These are phyloP conservation scores for Corythornis madagascariensis DNA, from an alignment of 2,113 vertebrate species.

Conservation along the genomic window DNA sequence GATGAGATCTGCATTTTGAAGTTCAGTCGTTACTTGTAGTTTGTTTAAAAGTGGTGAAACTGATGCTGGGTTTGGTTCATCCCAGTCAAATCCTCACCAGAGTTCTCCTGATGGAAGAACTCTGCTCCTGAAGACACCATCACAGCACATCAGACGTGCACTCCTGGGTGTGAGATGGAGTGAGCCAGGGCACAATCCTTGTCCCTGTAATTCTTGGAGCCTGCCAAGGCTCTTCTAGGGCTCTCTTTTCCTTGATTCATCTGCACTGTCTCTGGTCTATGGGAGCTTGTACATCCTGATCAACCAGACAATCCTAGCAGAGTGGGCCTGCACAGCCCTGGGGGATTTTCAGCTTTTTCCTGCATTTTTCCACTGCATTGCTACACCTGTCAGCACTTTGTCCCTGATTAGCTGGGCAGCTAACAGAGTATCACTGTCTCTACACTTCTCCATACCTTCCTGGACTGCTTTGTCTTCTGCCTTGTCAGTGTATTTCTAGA, in stretches of 20 bases:
- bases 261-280: neutral
- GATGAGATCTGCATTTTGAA: neutral
- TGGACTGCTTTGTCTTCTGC: neutral
- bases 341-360: neutral
- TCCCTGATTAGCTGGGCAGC: neutral
- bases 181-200: accelerated
- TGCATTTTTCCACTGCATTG: neutral
- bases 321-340: neutral
- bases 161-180: neutral
- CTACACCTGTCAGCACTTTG: neutral
- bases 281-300: neutral
- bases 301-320: neutral
- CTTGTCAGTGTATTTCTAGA: neutral
- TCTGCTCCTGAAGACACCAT: neutral
- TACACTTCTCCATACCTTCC: neutral
- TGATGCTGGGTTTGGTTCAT: neutral
- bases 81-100: neutral
- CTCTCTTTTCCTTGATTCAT: neutral
- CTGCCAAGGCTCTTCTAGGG: neutral
- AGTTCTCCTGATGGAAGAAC: neutral
- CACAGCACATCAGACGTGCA: accelerated
- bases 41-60: neutral
- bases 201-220: neutral
- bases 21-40: neutral
- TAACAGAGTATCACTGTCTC: neutral